These are phyloP conservation scores for Pasiphila rectangulata DNA, from an alignment of 2,888 invertebrate species.

Conservation along the genomic window DNA sequence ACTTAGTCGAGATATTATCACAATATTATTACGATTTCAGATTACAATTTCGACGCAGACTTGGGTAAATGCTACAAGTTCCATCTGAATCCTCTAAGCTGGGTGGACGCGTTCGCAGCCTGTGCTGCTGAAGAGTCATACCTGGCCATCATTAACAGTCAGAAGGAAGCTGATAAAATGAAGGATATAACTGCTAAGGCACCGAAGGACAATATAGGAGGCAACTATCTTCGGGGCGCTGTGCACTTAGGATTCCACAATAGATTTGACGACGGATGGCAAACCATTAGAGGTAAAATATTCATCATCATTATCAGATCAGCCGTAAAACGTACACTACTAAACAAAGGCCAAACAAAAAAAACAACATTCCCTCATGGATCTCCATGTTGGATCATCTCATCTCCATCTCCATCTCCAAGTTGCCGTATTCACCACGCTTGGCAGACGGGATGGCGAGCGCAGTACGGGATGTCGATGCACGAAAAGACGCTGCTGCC, in stretches of 20 bases:
- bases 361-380: too few relatives aligned
- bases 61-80: conserved; percentile 60
- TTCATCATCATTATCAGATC: too few relatives aligned
- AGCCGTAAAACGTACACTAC: too few relatives aligned
- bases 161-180: conserved; percentile 47
- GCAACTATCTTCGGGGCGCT: conserved; percentile 39
- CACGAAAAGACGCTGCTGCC: too few relatives aligned
- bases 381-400: too few relatives aligned
- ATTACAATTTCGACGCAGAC: conserved; percentile 45
- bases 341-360: too few relatives aligned
- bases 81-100: conserved; percentile 51
- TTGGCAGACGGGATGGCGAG: too few relatives aligned
- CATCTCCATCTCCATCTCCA: too few relatives aligned
- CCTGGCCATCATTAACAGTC: conserved; percentile 54
- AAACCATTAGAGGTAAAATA: conserved; percentile 49
- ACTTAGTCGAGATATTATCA: too few relatives aligned
- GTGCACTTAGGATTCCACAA: conserved; percentile 46
- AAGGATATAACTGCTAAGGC: conserved; percentile 43
- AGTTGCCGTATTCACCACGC: too few relatives aligned
- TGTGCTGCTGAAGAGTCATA: conserved; percentile 59
- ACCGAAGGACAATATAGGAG: conserved; percentile 42
- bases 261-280: conserved; percentile 37
- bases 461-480: too few relatives aligned
- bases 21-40: too few relatives aligned
- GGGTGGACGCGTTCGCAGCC: conserved; percentile 53